phyloP scores from a whole-genome alignment of 1,140 invertebrate genomes.

The Drosophila nigrodunni region DNA sequence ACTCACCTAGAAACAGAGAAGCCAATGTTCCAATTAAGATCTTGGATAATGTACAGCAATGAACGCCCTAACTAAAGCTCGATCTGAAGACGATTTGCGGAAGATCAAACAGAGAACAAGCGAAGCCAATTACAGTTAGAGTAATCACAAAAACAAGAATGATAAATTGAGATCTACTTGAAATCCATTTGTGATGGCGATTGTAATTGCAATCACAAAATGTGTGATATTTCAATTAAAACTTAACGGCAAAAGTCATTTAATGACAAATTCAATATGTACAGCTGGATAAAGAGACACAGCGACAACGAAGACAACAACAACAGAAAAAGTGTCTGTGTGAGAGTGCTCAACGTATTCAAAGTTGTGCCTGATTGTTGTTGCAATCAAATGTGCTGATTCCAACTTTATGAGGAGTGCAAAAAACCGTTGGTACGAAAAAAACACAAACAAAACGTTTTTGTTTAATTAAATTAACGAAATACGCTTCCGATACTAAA shows the following conservation, averaged over 20 bases:
- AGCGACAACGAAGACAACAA: slow-evolving; percentile 23
- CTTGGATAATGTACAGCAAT: neutral
- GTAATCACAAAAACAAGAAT: slow-evolving; percentile 14
- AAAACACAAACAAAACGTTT: slow-evolving; percentile 81
- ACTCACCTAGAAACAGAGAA: too few species aligned
- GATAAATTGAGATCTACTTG: slow-evolving; percentile 8
- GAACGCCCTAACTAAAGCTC: neutral
- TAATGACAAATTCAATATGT: slow-evolving; percentile 64
- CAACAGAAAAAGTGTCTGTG: slow-evolving; percentile 30
- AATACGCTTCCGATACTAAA: slow-evolving; percentile 69
- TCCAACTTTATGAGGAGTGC: slow-evolving; percentile 65
- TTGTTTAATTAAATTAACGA: slow-evolving; percentile 83
- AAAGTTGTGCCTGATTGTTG: slow-evolving; percentile 63
- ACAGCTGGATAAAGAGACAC: neutral
- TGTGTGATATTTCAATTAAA: slow-evolving; percentile 83
- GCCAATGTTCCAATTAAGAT: too few species aligned
- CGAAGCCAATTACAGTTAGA: slow-evolving; percentile 14
- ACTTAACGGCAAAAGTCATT: slow-evolving; percentile 75
- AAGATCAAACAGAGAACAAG: neutral
- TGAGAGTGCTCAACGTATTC: slow-evolving; percentile 65
- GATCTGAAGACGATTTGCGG: neutral
- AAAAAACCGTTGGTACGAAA: slow-evolving; percentile 27
- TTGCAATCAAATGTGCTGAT: slow-evolving; percentile 55
- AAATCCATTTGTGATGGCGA: slow-evolving; percentile 17
- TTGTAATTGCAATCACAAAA: slow-evolving; percentile 39